These are phyloP conservation scores for Contarinia nasturtii DNA, from an alignment of 1,140 invertebrate genomes.

Conservation along the genomic window DNA sequence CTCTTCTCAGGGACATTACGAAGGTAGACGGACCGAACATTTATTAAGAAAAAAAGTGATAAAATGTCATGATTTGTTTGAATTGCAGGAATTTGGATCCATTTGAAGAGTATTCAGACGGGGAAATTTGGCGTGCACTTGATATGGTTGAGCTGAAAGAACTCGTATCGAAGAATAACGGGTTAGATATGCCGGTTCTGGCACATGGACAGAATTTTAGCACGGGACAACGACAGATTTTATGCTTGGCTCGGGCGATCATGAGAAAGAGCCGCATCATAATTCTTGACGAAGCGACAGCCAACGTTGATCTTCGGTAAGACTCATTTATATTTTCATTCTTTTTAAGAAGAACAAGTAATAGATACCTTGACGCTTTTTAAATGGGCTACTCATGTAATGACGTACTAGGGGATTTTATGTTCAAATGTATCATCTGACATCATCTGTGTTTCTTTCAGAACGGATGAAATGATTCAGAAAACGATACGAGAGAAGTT, in stretches of 20 bases:
- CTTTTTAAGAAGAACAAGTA: no score
- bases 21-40: not conserved
- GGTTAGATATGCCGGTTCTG: slow-evolving; percentile 30
- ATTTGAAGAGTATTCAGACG: slow-evolving; percentile 34
- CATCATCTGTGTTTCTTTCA: slow-evolving; percentile 10
- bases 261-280: slow-evolving; percentile 43
- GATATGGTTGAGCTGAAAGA: slow-evolving; percentile 33
- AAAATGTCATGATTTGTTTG: slow-evolving; percentile 33
- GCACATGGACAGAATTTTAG: slow-evolving; percentile 44
- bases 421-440: no score
- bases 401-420: no score
- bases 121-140: slow-evolving; percentile 40
- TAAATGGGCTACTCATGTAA: no score
- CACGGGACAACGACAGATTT: slow-evolving; percentile 45
- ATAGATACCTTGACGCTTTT: no score
- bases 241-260: slow-evolving; percentile 44
- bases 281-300: slow-evolving; percentile 31
- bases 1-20: slow-evolving; percentile 31
- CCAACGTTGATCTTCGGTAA: slow-evolving; percentile 31
- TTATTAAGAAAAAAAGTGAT: not conserved
- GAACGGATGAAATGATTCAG: slow-evolving; percentile 35
- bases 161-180: slow-evolving; percentile 18
- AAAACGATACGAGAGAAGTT: slow-evolving; percentile 33
- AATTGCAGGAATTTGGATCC: slow-evolving; percentile 40
- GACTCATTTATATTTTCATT: slow-evolving; percentile 4